These are phyloP conservation scores for Drosophila lini DNA, from an alignment of 1,140 invertebrate genomes.

Conservation along the genomic window DNA sequence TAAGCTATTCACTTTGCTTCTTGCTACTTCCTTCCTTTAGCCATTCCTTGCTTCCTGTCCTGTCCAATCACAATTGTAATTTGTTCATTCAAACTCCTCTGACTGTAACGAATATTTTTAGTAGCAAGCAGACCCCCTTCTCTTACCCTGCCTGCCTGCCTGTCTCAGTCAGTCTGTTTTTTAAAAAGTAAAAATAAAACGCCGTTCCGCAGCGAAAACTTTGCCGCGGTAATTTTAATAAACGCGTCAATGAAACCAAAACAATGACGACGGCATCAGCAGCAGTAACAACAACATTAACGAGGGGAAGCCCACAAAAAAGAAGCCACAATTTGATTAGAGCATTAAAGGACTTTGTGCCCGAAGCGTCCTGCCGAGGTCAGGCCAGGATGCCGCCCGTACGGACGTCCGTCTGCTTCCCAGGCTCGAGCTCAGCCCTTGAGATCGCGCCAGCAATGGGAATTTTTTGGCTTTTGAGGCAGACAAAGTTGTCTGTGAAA, in stretches of 20 bases:
- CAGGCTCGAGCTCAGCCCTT: slow-evolving; percentile 10
- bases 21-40: background rate
- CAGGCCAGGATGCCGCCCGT: slow-evolving; percentile 16
- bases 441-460: slow-evolving; percentile 33
- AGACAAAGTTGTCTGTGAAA: slow-evolving; percentile 68
- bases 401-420: background rate
- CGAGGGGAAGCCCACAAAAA: slow-evolving; percentile 57
- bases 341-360: slow-evolving; percentile 81
- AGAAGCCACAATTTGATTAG: slow-evolving; percentile 82
- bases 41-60: slow-evolving; percentile 19
- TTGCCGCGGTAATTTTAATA: slow-evolving; percentile 79
- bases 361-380: slow-evolving; percentile 59
- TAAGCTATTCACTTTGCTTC: slow-evolving; percentile 4
- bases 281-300: slow-evolving; percentile 51
- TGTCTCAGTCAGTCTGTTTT: slow-evolving; percentile 32
- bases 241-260: slow-evolving; percentile 81
- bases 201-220: slow-evolving; percentile 56
- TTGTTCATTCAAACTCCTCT: slow-evolving; percentile 21
- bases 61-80: slow-evolving; percentile 30
- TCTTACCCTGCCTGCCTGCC: background rate
- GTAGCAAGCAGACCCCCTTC: slow-evolving; percentile 23
- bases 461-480: slow-evolving; percentile 34
- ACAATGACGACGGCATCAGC: slow-evolving; percentile 70
- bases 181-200: slow-evolving; percentile 66
- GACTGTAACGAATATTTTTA: slow-evolving; percentile 34